Conservation (phyloP, 2,888 invertebrate species). For the Auanema sp. region DNA sequence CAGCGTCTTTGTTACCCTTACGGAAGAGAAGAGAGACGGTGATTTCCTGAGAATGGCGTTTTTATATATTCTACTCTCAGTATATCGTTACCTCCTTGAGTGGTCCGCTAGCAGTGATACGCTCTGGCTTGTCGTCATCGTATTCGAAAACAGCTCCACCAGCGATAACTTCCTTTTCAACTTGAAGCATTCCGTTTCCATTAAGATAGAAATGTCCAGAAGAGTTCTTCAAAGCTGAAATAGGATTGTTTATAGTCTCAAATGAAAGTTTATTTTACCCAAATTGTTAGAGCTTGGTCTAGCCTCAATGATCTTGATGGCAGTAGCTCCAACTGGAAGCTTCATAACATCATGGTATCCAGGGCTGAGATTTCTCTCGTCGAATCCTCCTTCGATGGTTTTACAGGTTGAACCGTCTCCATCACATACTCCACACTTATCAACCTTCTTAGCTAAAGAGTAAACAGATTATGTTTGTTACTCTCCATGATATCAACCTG, state of each 20-base stretch:
- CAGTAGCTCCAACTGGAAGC: conserved; percentile 90
- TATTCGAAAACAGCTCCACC: conserved; percentile 86
- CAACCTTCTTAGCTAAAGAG: conserved; percentile 74
- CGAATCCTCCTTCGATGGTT: conserved; percentile 76
- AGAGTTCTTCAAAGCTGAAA: conserved; percentile 79
- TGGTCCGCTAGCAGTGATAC: conserved; percentile 81
- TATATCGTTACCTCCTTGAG: conserved; percentile 74
- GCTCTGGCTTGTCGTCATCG: conserved; percentile 81
- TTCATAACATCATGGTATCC: conserved; percentile 90
- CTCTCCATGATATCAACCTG: conserved; percentile 65
- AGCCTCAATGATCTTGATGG: conserved; percentile 79
- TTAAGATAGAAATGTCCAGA: conserved; percentile 85
- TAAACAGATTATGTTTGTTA: background rate
- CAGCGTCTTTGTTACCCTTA: conserved; percentile 73
- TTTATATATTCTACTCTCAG: background rate
- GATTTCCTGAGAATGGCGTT: conserved; percentile 35
- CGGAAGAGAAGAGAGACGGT: conserved; percentile 74
- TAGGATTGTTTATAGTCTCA: background rate
- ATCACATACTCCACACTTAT: conserved; percentile 88
- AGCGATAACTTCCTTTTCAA: conserved; percentile 71
- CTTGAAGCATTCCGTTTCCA: conserved; percentile 91
- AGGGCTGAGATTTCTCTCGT: conserved; percentile 67
- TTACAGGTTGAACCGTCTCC: conserved; percentile 82
- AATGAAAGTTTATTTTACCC: conserved; percentile 69
- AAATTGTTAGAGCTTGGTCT: conserved; percentile 85